phyloP scores from a whole-genome alignment of 2,113 vertebrate species.

The Poecilia latipinna region DNA sequence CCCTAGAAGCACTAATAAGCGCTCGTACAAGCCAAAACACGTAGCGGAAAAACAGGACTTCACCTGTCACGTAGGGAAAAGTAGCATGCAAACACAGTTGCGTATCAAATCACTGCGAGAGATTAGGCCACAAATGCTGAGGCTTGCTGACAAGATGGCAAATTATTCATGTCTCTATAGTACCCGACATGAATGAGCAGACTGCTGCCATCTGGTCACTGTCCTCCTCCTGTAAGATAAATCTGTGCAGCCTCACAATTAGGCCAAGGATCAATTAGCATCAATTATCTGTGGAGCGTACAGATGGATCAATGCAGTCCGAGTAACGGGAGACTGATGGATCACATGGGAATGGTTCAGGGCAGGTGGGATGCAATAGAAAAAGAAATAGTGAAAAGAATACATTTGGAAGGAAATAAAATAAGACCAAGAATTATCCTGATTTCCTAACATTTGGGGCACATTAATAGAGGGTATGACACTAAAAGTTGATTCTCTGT shows the following conservation, averaged over 20 bases:
- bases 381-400: background rate
- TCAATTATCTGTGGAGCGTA: conserved; percentile 57
- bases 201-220: conserved; percentile 69
- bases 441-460: background rate
- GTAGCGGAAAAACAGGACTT: conserved; percentile 56
- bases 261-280: conserved; percentile 62
- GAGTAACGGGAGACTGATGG: conserved; percentile 58
- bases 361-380: conserved; percentile 5
- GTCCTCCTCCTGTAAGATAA: conserved; percentile 60
- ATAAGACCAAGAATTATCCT: background rate
- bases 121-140: conserved; percentile 38
- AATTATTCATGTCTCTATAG: conserved; percentile 2
- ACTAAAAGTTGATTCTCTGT: conserved; percentile 16
- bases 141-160: background rate
- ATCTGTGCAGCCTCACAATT: conserved; percentile 58
- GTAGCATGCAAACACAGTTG: conserved; percentile 22
- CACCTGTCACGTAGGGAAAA: conserved; percentile 47
- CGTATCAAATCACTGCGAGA: conserved; percentile 1
- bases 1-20: conserved; percentile 8
- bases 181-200: conserved; percentile 44
- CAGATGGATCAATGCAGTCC: conserved; percentile 47
- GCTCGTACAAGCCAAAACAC: conserved; percentile 52
- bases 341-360: conserved; percentile 34
- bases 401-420: conserved; percentile 8
- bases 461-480: background rate